Evolutionary conservation across 2,113 vertebrate species (phyloP).

Genomic region (Sinosuthora webbiana): DNA sequence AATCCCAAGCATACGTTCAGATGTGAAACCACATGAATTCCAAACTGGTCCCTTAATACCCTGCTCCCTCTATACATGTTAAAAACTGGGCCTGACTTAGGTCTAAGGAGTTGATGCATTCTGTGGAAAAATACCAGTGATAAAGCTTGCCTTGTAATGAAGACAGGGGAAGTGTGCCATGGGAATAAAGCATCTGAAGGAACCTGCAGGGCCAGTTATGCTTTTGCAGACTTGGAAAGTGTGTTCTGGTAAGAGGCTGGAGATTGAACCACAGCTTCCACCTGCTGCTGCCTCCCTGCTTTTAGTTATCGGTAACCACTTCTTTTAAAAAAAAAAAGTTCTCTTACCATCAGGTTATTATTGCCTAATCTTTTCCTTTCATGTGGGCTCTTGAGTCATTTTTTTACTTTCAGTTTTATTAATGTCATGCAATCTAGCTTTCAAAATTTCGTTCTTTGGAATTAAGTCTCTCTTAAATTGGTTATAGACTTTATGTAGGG

Average conservation of each 20-base stretch:
- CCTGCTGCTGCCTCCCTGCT: background rate
- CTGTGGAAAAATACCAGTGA: background rate
- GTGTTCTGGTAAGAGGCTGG: background rate
- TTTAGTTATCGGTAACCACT: background rate
- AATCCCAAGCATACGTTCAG: background rate
- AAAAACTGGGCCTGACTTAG: background rate
- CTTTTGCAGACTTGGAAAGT: background rate
- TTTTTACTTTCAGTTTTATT: constrained; percentile 35
- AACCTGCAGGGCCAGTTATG: fast-evolving
- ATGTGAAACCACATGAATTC: background rate
- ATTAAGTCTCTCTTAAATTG: background rate
- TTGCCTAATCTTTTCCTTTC: constrained; percentile 16
- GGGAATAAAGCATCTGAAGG: background rate
- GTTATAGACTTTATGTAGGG: background rate
- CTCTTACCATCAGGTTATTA: background rate
- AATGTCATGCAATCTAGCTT: background rate
- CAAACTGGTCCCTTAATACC: background rate
- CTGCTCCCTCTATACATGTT: fast-evolving
- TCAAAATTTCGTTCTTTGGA: background rate
- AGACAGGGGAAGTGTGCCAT: background rate
- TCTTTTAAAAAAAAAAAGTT: background rate
- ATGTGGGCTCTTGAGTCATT: constrained; percentile 44
- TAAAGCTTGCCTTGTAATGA: background rate
- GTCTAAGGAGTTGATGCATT: background rate
- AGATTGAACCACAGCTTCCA: background rate